A percentile compares a stretch with the other conserved stretches of the same genome.
These are phyloP conservation scores for Portunus trituberculatus DNA, from an alignment of 1,140 invertebrate genomes.

Conservation along the genomic window DNA sequence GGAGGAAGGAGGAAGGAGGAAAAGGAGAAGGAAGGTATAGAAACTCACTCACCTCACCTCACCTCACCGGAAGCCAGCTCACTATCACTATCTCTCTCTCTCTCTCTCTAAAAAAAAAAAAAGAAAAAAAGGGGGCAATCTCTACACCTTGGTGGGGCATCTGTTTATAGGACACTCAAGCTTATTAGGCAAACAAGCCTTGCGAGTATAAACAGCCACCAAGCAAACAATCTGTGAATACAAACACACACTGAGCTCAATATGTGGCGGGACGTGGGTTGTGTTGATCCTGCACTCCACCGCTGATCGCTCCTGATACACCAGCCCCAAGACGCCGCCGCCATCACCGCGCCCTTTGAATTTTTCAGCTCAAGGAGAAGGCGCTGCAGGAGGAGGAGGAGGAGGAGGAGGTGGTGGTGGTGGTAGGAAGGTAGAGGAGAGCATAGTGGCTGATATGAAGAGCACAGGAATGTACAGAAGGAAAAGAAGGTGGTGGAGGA, in stretches of 20 bases:
- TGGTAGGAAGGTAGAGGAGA: neutral
- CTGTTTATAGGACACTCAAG: slow-evolving; percentile 61
- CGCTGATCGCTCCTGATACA: slow-evolving; percentile 38
- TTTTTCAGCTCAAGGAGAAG: slow-evolving; percentile 39
- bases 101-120: neutral
- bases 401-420: neutral
- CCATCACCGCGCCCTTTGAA: slow-evolving; percentile 58
- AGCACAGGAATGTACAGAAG: neutral
- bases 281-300: slow-evolving; percentile 52
- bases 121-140: slow-evolving; percentile 32
- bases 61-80: neutral
- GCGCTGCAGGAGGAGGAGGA: neutral
- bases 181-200: slow-evolving; percentile 57
- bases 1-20: no score
- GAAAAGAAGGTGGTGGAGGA: neutral
- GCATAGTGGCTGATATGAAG: neutral
- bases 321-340: slow-evolving; percentile 40
- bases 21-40: neutral
- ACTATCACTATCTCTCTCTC: neutral
- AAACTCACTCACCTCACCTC: neutral
- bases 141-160: slow-evolving; percentile 38
- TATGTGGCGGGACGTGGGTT: slow-evolving; percentile 26
- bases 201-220: slow-evolving; percentile 46
- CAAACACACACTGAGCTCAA: slow-evolving; percentile 38
- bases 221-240: slow-evolving; percentile 52